A percentile compares a stretch with the other conserved stretches of the same genome.
These are phyloP conservation scores for Tuberolachnus salignus DNA, from an alignment of 2,888 invertebrate species.

Conservation along the genomic window DNA sequence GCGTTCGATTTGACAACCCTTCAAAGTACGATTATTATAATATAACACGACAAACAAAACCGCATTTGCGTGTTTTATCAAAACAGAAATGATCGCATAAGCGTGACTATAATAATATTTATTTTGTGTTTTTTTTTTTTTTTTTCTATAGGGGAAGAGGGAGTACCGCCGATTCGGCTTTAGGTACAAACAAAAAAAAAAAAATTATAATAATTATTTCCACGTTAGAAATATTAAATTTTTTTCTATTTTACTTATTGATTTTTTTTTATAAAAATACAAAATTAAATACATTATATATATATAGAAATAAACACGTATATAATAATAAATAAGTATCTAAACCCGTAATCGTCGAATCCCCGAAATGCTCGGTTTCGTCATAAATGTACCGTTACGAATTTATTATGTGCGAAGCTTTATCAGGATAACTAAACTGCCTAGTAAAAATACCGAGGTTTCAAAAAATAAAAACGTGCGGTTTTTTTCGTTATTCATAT, in stretches of 20 bases:
- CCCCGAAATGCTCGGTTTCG: no score
- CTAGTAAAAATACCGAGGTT: no score
- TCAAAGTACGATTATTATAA: slow-evolving; percentile 33
- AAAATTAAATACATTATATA: neutral
- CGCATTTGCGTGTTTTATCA: slow-evolving; percentile 51
- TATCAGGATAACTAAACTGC: no score
- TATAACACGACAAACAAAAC: slow-evolving; percentile 41
- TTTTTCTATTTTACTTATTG: no score
- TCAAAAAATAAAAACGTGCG: no score
- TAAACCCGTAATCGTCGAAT: no score
- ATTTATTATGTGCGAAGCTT: no score
- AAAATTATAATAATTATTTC: neutral
- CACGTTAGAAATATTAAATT: neutral
- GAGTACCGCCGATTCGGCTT: neutral
- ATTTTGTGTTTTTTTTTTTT: neutral
- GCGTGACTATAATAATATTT: slow-evolving; percentile 41
- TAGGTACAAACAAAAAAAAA: slow-evolving; percentile 1
- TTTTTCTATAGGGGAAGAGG: neutral
- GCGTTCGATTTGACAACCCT: slow-evolving; percentile 54
- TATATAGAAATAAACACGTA: neutral
- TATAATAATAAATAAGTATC: neutral
- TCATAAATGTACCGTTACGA: no score
- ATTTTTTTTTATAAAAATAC: no score
- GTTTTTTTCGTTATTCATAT: no score
- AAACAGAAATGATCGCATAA: slow-evolving; percentile 30